Evolutionary conservation across 2,113 vertebrate species (phyloP), one percentile per base, ranked within the genome.

Genomic region (Trachemys scripta): DNA sequence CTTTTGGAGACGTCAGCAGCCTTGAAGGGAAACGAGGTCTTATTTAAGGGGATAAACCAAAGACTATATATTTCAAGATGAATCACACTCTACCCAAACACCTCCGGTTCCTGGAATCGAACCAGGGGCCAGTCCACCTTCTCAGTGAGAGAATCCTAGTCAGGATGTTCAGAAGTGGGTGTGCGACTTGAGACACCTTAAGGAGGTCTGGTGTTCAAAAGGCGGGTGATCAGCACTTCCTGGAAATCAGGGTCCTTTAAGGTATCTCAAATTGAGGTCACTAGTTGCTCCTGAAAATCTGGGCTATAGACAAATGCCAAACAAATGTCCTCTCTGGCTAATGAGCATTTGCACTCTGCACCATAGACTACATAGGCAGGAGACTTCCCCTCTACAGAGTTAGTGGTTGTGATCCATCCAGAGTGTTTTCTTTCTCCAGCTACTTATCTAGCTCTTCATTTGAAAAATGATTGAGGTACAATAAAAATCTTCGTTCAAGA

Each of bases 321-420:
- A 11, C 72, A 12, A 76, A 76, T 1, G 10, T 90, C 65, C 53
- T 79, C 75, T 89, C 85, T 57, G n/a, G 24, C 47, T 25, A 96
- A 96, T 95, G 88, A 95, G 90, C 80, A 90, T 96, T 92, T 95
- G 90, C 53, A 69, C 69, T 42, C 57, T 31, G 0, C n/a, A 14
- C 50, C 84, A 80, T 0, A 3, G 35, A 31, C 35, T 17, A 87
- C 0, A 0, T 65, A 10, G 79, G 89, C 82, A 0, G 0, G 0
- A 0, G n/a, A 5, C 0, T 0, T 76, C 53, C 87, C 81, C 6
- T 56, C 81, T 59, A 81, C 69, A 4, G 92, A 79, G 84, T n/a
- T 24, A 25, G 72, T 45, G 57, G 42, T 49, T 62, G 81, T 47
- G 65, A 84, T 96, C 82, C 54, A 2, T 56, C 65, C 0, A 0